phyloP scores from a whole-genome alignment of 1,140 invertebrate genomes.

The Hypothenemus hampei region DNA sequence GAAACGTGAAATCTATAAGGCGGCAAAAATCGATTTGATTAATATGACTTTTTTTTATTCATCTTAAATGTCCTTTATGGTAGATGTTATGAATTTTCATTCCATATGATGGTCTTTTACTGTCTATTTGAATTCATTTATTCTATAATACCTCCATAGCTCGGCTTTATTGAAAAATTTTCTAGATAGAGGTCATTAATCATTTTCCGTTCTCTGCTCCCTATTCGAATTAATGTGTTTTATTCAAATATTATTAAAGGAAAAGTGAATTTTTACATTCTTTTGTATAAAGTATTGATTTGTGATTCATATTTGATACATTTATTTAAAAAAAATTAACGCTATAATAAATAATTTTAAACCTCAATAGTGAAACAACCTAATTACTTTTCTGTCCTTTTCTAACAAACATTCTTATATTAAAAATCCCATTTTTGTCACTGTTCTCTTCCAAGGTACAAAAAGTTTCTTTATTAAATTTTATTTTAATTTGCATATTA shows the following conservation, averaged over 20 bases:
- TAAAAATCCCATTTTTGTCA: constrained; percentile 19
- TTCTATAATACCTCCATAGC: constrained; percentile 18
- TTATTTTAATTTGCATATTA: constrained; percentile 21
- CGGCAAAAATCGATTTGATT: too few relatives aligned
- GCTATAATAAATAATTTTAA: too few relatives aligned
- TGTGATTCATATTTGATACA: too few relatives aligned
- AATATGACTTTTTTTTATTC: constrained; percentile 24
- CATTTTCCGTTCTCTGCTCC: constrained; percentile 9
- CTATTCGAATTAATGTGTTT: constrained; percentile 20
- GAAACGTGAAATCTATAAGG: too few relatives aligned
- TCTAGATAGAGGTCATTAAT: constrained; percentile 21
- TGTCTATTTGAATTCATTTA: constrained; percentile 25
- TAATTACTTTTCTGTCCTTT: constrained; percentile 15
- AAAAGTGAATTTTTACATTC: constrained; percentile 2
- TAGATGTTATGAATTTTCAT: constrained; percentile 24
- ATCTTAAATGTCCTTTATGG: constrained; percentile 15
- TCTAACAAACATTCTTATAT: constrained; percentile 11
- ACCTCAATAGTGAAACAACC: not conserved
- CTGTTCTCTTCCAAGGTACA: constrained; percentile 6
- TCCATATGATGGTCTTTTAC: constrained; percentile 23
- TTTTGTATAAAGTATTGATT: too few relatives aligned
- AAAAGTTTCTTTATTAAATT: constrained; percentile 21
- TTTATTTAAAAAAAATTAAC: too few relatives aligned
- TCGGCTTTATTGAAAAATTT: constrained; percentile 21
- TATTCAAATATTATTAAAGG: constrained; percentile 18